These are phyloP conservation scores for Indri indri DNA, from an alignment of 2,113 vertebrate species.

Conservation along the genomic window DNA sequence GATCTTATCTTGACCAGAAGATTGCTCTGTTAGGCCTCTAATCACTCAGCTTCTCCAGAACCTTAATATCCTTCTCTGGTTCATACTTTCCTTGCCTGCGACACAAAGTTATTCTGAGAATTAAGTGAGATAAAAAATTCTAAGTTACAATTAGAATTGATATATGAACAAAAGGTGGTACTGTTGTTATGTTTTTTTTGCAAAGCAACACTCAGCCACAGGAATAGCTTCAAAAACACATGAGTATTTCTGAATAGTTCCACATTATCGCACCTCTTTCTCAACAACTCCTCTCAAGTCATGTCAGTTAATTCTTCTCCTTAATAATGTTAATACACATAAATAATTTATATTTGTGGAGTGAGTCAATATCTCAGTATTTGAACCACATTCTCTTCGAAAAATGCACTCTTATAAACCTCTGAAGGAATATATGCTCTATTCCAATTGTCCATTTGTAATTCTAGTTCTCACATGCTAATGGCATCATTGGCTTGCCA, in stretches of 20 bases:
- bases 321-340: neutral
- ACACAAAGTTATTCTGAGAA: neutral
- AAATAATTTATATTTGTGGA: neutral
- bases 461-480: neutral
- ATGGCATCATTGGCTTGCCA: neutral
- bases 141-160: neutral
- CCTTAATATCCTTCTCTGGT: neutral
- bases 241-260: neutral
- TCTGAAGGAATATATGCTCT: neutral
- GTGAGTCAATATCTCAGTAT: neutral
- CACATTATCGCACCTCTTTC: neutral
- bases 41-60: neutral
- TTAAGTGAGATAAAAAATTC: slow-evolving; percentile 10
- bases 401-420: neutral
- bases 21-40: neutral
- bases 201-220: neutral
- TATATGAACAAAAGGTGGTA: neutral
- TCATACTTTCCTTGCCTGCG: neutral
- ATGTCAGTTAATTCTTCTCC: neutral
- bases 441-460: neutral
- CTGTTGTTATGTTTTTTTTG: neutral
- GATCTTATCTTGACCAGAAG: neutral
- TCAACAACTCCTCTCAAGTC: neutral
- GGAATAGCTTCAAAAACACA: slow-evolving; percentile 20
- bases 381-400: neutral